phyloP scores from a whole-genome alignment of 2,797 vertebrate genomes.

The Gymnothorax javanicus region DNA sequence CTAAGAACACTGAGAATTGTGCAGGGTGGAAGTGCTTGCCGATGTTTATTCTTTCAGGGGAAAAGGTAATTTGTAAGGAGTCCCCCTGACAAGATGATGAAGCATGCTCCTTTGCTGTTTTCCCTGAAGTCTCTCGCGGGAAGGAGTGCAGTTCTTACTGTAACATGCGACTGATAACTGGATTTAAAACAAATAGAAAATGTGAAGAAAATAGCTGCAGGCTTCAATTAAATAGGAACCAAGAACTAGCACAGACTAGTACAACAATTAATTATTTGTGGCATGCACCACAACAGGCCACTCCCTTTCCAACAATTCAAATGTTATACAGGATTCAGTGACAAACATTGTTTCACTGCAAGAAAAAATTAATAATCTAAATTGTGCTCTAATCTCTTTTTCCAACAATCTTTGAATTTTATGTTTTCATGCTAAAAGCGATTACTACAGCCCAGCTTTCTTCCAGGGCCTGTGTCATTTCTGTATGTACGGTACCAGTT shows the following conservation, averaged over 20 bases:
- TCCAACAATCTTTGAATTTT: neutral
- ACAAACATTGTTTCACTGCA: neutral
- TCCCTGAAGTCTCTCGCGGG: slow-evolving; percentile 71
- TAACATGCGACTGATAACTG: slow-evolving; percentile 81
- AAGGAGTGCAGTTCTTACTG: slow-evolving; percentile 76
- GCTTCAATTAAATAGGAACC: slow-evolving; percentile 9
- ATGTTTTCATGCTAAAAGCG: neutral
- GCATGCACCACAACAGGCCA: slow-evolving; percentile 1
- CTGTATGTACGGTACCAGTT: too few species aligned
- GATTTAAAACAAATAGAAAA: slow-evolving; percentile 39
- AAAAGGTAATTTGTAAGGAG: slow-evolving; percentile 89
- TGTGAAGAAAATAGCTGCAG: slow-evolving; percentile 4
- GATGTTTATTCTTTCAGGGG: slow-evolving; percentile 78
- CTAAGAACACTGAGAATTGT: slow-evolving; percentile 62
- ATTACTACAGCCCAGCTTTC: too few species aligned
- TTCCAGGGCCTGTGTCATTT: too few species aligned
- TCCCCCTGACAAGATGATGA: slow-evolving; percentile 89
- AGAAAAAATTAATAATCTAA: neutral
- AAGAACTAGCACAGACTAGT: neutral
- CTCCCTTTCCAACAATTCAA: neutral
- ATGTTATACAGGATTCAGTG: neutral
- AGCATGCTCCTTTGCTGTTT: slow-evolving; percentile 80
- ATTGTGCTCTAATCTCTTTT: neutral
- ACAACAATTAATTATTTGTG: neutral
- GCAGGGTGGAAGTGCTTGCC: slow-evolving; percentile 74